phyloP scores from a whole-genome alignment of 2,113 vertebrate species.

The Melanostigma gelatinosum region DNA sequence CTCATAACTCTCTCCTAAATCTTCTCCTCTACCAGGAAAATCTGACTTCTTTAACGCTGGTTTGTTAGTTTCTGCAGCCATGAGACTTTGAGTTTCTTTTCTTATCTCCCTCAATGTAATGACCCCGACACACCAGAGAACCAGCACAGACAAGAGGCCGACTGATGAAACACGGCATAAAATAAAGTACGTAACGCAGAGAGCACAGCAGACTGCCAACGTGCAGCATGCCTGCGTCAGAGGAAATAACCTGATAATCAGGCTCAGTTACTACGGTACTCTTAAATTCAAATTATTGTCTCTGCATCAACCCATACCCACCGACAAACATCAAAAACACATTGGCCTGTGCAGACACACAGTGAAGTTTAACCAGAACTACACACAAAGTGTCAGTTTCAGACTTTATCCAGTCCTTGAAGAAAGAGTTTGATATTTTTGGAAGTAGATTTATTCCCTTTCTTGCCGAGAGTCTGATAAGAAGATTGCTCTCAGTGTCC shows the following conservation, averaged over 20 bases:
- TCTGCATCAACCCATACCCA: neutral
- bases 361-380: neutral
- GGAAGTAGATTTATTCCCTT: neutral
- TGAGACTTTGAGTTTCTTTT: neutral
- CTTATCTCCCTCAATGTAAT: neutral
- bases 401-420: too few species aligned
- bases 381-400: neutral
- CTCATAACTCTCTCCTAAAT: neutral
- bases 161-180: neutral
- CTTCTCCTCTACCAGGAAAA: neutral
- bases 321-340: too few species aligned
- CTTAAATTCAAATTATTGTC: neutral
- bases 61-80: neutral
- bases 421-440: neutral
- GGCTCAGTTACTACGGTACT: too few species aligned
- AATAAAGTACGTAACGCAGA: too few species aligned
- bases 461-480: neutral
- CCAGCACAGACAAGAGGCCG: neutral
- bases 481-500: neutral
- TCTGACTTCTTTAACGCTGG: neutral
- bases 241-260: neutral
- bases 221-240: neutral
- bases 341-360: neutral
- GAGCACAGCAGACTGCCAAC: too few species aligned
- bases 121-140: neutral